phyloP scores from a whole-genome alignment of 2,113 vertebrate genomes.

The Sphaerodactylus townsendi region DNA sequence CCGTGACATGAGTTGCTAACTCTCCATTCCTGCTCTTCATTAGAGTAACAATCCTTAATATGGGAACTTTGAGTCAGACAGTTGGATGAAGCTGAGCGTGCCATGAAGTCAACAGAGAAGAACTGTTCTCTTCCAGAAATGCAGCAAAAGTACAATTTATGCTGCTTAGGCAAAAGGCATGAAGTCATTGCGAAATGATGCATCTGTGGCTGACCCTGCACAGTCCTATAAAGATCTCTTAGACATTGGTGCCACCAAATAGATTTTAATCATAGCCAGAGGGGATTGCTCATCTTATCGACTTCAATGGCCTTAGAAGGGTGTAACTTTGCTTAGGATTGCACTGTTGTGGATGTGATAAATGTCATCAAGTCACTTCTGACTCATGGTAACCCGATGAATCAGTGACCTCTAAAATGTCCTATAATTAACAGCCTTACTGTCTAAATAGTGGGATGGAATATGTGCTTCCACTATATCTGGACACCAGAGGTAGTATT shows the following conservation, averaged over 20 bases:
- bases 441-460: no score
- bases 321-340: not conserved
- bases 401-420: not conserved
- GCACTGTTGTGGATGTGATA: not conserved
- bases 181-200: not conserved
- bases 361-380: no score
- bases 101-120: not conserved
- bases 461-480: no score
- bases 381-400: not conserved
- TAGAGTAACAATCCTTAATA: not conserved
- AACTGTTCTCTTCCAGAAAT: slow-evolving; percentile 43
- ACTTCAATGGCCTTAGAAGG: no score
- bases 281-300: not conserved
- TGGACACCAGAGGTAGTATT: no score
- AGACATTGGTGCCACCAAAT: not conserved
- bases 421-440: no score
- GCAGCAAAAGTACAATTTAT: slow-evolving; percentile 8
- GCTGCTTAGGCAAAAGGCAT: not conserved
- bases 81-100: slow-evolving; percentile 40
- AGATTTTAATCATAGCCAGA: not conserved
- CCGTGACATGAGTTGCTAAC: not conserved
- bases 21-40: slow-evolving; percentile 18
- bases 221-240: not conserved
- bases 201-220: not conserved
- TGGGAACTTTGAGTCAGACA: slow-evolving; percentile 8